Percentiles rank a stretch among this genome's conserved stretches.
phyloP scores from a whole-genome alignment of 2,113 vertebrate species.

The Calidris pugnax region DNA sequence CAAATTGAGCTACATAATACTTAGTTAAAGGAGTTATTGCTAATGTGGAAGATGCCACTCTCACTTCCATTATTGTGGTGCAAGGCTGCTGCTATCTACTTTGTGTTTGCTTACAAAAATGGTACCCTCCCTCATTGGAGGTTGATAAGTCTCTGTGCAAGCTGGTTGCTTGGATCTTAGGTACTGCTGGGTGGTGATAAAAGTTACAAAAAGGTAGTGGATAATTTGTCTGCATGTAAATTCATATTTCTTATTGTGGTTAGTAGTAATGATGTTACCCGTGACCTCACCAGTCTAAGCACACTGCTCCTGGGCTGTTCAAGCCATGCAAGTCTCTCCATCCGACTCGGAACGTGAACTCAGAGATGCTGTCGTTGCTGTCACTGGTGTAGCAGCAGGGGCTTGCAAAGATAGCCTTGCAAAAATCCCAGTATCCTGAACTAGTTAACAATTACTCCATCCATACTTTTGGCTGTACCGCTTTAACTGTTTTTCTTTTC shows the following conservation, averaged over 20 bases:
- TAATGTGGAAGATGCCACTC: not conserved
- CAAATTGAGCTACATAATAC: not conserved
- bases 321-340: not conserved
- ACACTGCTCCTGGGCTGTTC: not conserved
- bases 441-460: not conserved
- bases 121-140: not conserved
- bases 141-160: not conserved
- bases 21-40: not conserved
- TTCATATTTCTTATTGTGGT: rapidly evolving
- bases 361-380: rapidly evolving
- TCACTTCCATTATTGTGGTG: not conserved
- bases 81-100: not conserved
- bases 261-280: not conserved
- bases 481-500: not conserved
- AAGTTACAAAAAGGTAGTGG: not conserved
- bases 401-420: not conserved
- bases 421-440: not conserved
- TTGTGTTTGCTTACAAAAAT: not conserved
- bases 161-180: not conserved
- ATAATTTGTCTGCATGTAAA: rapidly evolving
- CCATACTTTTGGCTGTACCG: not conserved
- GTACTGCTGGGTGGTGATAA: not conserved
- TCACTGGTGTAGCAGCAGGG: rapidly evolving
- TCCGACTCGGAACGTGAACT: rapidly evolving
- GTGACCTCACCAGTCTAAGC: rapidly evolving